These are phyloP conservation scores for Melinaea marsaeus DNA, from an alignment of 2,888 invertebrate genomes.

Conservation along the genomic window DNA sequence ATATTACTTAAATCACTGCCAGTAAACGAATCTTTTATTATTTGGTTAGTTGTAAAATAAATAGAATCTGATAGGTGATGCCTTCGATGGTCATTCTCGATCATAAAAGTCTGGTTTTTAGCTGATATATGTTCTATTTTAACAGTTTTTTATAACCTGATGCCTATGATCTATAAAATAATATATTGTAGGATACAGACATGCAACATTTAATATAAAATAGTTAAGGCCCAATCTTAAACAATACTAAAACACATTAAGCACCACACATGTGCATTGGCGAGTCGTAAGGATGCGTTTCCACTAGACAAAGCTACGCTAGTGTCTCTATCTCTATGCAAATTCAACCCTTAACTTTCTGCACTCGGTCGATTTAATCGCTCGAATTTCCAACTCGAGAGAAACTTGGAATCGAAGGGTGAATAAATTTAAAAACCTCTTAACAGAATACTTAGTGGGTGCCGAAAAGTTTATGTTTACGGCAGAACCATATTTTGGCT, in stretches of 20 bases:
- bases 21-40: too few relatives aligned
- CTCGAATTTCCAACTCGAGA: conserved; percentile 61
- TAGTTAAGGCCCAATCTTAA: too few relatives aligned
- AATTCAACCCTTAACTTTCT: conserved; percentile 72
- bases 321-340: conserved; percentile 60
- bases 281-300: background rate
- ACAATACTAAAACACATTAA: background rate
- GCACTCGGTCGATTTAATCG: conserved; percentile 68
- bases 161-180: too few relatives aligned
- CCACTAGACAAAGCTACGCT: conserved; percentile 24
- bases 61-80: too few relatives aligned
- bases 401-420: conserved; percentile 69
- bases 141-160: too few relatives aligned
- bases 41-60: too few relatives aligned
- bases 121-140: too few relatives aligned
- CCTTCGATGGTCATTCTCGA: too few relatives aligned
- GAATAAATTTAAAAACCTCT: conserved; percentile 76
- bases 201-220: too few relatives aligned
- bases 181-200: too few relatives aligned
- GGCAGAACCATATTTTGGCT: conserved; percentile 39
- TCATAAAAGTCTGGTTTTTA: too few relatives aligned
- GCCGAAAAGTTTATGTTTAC: conserved; percentile 66
- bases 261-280: background rate
- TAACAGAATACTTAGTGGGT: conserved; percentile 62
- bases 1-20: too few relatives aligned